Evolutionary conservation across 2,113 vertebrate species (phyloP).

Genomic region (Pardalotus punctatus): DNA sequence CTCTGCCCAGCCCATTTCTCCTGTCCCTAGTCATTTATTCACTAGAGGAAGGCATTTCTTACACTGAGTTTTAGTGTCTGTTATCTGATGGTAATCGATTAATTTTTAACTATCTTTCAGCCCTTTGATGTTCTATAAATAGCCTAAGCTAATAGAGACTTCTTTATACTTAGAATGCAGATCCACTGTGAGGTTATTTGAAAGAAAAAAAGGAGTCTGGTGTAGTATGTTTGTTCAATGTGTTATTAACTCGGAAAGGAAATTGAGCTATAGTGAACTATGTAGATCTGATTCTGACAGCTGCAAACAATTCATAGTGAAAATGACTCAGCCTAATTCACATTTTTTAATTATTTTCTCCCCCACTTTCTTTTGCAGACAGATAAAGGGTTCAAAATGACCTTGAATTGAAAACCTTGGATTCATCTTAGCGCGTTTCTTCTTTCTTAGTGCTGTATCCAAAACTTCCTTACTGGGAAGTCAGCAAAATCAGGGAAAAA

Average conservation of each 20-base stretch:
- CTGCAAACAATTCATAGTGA: slow-evolving; percentile 62
- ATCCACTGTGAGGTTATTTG: slow-evolving; percentile 45
- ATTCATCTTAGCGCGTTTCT: background rate
- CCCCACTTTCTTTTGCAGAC: background rate
- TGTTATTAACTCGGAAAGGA: slow-evolving; percentile 69
- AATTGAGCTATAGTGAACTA: slow-evolving; percentile 61
- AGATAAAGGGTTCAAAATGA: slow-evolving; percentile 39
- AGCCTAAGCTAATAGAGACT: slow-evolving; percentile 66
- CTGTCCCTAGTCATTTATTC: slow-evolving; percentile 2
- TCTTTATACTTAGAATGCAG: slow-evolving; percentile 52
- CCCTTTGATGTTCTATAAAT: slow-evolving; percentile 67
- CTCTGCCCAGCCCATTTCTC: background rate
- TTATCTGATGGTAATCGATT: slow-evolving; percentile 62
- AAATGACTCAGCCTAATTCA: slow-evolving; percentile 69
- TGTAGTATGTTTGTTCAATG: slow-evolving; percentile 55
- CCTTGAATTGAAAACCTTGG: slow-evolving; percentile 39
- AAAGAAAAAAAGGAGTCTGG: slow-evolving; percentile 32
- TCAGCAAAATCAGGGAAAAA: background rate
- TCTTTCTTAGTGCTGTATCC: background rate
- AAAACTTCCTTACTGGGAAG: background rate
- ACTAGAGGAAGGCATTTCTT: slow-evolving; percentile 20
- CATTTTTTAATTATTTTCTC: slow-evolving; percentile 40
- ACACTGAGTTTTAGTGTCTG: slow-evolving; percentile 29
- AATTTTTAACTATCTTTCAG: slow-evolving; percentile 65
- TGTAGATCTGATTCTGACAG: slow-evolving; percentile 63